Evolutionary conservation across 2,797 vertebrate species (phyloP).

Genomic region (Pseudotriccus pelzelni): DNA sequence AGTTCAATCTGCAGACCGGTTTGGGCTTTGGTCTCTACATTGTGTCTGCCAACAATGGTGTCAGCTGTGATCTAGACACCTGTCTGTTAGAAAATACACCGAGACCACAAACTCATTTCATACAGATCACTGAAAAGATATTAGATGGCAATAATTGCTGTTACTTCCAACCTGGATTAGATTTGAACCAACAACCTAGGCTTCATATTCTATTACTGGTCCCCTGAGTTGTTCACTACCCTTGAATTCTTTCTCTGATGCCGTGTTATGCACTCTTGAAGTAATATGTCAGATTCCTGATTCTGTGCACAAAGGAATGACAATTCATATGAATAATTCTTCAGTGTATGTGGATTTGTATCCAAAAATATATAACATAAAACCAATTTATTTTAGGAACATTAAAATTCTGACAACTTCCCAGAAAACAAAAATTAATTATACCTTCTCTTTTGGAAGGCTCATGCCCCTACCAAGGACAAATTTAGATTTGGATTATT

Average conservation of each 20-base stretch:
- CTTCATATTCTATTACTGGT: slow-evolving; percentile 54
- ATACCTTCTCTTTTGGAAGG: background rate
- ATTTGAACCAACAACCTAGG: slow-evolving; percentile 46
- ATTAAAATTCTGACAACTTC: background rate
- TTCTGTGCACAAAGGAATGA: slow-evolving; percentile 1
- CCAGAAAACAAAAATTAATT: background rate
- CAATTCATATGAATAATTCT: background rate
- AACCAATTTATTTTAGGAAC: background rate
- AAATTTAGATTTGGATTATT: background rate
- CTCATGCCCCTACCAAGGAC: background rate
- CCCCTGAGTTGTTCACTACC: slow-evolving; percentile 2
- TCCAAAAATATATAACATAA: background rate
- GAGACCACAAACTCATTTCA: slow-evolving; percentile 55
- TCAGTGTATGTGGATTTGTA: background rate
- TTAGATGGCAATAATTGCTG: slow-evolving; percentile 51
- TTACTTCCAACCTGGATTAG: slow-evolving; percentile 52
- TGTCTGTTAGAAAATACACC: slow-evolving; percentile 8
- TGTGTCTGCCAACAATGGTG: background rate
- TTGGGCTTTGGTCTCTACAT: background rate
- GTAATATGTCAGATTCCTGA: slow-evolving; percentile 5
- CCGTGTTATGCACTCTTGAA: background rate
- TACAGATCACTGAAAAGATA: slow-evolving; percentile 48
- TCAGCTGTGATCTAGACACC: slow-evolving; percentile 27
- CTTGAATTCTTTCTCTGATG: slow-evolving; percentile 4
- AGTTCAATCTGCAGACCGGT: background rate